Base-by-base conservation (phyloP, 2,113 vertebrate species). In the Sprattus sprattus region DNA sequence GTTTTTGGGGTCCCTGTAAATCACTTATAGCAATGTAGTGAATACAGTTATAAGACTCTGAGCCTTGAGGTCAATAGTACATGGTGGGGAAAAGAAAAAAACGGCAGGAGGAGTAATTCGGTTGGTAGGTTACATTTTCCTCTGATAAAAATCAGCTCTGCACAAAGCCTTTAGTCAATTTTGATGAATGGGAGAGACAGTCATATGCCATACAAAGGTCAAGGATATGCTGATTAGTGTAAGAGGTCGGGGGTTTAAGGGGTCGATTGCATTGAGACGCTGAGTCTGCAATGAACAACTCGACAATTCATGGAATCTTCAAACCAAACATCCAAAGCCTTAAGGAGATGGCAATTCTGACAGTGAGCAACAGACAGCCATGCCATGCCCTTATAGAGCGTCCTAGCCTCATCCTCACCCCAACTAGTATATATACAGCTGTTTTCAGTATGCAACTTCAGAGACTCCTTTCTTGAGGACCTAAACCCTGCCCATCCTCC, bases 401-500 rank as follows among this genome's bases (percentile, higher is more conserved):
- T 16, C 11, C 67, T 15, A 15, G 67, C 28, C 28, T 75, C 67
- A 75, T 75, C 67, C 67, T 75, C 28, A 75, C 28, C 67, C 67
- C 25, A 75, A 75, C 67, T 75, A 39, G 67, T 39, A 15, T 75
- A 75, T 75, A 75, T 75, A 32, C 67, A 75, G 67, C 67, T 75
- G 67, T 75, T 75, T 75, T 75, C 28, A 39, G 67, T 13, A 28
- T 15, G 15, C 67, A 32, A 39, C 67, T 75, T 75, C 67, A 75
- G 32, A 75, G 67, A 75, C 67, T 32, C 28, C 25, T 39, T 39
- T 39, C 67, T 75, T 39, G 3, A 39, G 13, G 67, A 75, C 15
- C 67, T 13, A 75, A 28, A 39, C 11, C 67, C 28, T 75, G 67
- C 13, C 67, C 67, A 75, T 75, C 28, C 28, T 11, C 67, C 67